phyloP scores from a whole-genome alignment of 2,888 invertebrate genomes.

The Caenorhabditis macrosperma region DNA sequence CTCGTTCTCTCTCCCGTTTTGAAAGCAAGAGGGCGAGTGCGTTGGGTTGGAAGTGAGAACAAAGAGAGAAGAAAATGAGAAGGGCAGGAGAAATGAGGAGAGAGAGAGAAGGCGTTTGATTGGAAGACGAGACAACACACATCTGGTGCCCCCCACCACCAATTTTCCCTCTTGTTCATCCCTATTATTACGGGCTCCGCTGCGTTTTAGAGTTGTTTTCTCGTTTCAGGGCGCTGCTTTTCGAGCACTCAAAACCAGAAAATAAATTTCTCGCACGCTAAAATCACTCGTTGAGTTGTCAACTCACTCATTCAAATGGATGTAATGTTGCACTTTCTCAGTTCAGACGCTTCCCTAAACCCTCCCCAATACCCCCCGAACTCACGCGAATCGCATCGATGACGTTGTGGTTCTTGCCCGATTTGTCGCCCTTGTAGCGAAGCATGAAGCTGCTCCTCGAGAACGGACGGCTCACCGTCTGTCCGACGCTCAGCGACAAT shows the following conservation, averaged over 20 bases:
- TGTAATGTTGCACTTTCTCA: too few species aligned
- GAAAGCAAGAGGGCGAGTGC: conserved; percentile 7
- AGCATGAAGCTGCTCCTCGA: conserved; percentile 55
- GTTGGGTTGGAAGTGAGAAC: conserved; percentile 11
- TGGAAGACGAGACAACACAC: neutral
- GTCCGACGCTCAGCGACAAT: conserved; percentile 44
- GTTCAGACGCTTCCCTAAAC: too few species aligned
- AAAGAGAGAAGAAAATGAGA: conserved; percentile 25
- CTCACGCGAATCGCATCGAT: conserved; percentile 54
- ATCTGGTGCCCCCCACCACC: conserved; percentile 21
- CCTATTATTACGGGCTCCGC: neutral
- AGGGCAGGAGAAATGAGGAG: neutral
- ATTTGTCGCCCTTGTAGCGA: conserved; percentile 49
- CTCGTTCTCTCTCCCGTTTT: conserved; percentile 15
- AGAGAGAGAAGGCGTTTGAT: conserved; percentile 13
- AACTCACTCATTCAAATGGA: too few species aligned
- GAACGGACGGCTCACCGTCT: conserved; percentile 46
- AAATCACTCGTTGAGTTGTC: too few species aligned
- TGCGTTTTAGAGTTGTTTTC: neutral
- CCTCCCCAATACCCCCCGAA: neutral
- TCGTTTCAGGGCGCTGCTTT: too few species aligned
- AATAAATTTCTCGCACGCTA: too few species aligned
- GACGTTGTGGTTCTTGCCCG: conserved; percentile 43
- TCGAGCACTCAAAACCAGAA: too few species aligned
- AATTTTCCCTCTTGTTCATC: neutral